Evolutionary conservation across 2,888 invertebrate genomes (phyloP).

Genomic region (Chironomus riparius): DNA sequence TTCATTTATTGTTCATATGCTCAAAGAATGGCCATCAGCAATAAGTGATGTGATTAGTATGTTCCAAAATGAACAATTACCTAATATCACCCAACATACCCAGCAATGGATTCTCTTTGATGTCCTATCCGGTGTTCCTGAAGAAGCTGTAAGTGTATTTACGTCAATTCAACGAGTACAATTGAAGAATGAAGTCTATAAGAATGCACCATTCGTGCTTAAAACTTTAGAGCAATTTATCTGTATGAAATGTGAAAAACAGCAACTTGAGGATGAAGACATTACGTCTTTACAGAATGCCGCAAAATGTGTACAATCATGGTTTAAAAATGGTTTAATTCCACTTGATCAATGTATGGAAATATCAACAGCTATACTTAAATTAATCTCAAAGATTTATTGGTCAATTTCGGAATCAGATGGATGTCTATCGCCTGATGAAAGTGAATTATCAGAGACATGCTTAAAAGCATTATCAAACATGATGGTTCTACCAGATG

Average conservation of each 20-base stretch:
- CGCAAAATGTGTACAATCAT: conserved; percentile 49
- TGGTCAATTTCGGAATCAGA: conserved; percentile 43
- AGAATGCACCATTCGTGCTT: conserved; percentile 37
- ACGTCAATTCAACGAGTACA: conserved; percentile 39
- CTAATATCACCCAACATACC: conserved; percentile 50
- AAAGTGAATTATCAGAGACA: conserved; percentile 50
- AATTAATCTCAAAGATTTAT: conserved; percentile 42
- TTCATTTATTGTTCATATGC: conserved; percentile 66
- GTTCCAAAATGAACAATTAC: conserved; percentile 50
- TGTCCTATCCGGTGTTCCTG: conserved; percentile 77
- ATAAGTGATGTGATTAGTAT: conserved; percentile 64
- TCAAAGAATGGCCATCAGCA: conserved; percentile 50
- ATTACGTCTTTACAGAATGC: conserved; percentile 48
- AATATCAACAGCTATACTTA: conserved; percentile 40
- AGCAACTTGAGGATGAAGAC: conserved; percentile 39
- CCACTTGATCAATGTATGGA: conserved; percentile 39
- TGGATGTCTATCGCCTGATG: conserved; percentile 46
- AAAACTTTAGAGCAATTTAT: conserved; percentile 39
- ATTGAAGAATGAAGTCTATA: conserved; percentile 38
- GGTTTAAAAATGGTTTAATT: conserved; percentile 49
- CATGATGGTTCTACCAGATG: conserved; percentile 49
- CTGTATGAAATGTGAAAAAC: conserved; percentile 36
- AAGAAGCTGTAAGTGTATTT: conserved; percentile 51
- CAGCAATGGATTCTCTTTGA: conserved; percentile 64
- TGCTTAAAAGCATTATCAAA: conserved; percentile 50